Evolutionary conservation across 2,797 vertebrate genomes (phyloP).

Genomic region (Crenuchus spilurus): DNA sequence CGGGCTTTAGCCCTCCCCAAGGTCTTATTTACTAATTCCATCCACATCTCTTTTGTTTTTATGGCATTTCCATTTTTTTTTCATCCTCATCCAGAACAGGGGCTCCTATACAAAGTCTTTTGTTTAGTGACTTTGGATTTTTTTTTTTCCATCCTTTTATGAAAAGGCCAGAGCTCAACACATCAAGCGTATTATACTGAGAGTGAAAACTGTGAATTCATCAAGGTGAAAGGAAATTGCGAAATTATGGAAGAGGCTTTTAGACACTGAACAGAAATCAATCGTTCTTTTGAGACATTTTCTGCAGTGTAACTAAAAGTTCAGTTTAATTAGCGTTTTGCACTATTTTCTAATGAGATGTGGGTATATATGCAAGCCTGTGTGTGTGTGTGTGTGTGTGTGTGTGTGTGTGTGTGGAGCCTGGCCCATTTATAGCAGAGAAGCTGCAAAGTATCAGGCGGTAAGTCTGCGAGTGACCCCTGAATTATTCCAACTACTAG

Average conservation of each 20-base stretch:
- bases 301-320: not conserved
- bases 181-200: not conserved
- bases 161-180: slow-evolving; percentile 9
- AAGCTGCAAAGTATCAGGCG: slow-evolving; percentile 52
- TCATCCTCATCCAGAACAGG: slow-evolving; percentile 3
- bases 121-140: slow-evolving; percentile 18
- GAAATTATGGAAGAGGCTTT: not conserved
- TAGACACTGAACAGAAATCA: not conserved
- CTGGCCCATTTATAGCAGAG: slow-evolving; percentile 43
- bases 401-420: slow-evolving; percentile 21
- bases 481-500: slow-evolving; percentile 56
- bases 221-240: not conserved
- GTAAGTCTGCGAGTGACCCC: slow-evolving; percentile 54
- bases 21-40: slow-evolving; percentile 48
- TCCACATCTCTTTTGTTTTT: slow-evolving; percentile 39
- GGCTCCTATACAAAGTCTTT: slow-evolving; percentile 20
- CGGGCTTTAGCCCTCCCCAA: slow-evolving; percentile 32
- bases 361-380: slow-evolving; percentile 1
- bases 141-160: slow-evolving; percentile 1
- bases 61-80: slow-evolving; percentile 23
- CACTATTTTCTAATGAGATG: not conserved
- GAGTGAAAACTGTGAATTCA: not conserved
- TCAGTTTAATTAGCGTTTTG: not conserved
- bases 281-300: not conserved
- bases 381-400: slow-evolving; percentile 15